phyloP scores from a whole-genome alignment of 2,113 vertebrate species.

The Dasyornis broadbenti region DNA sequence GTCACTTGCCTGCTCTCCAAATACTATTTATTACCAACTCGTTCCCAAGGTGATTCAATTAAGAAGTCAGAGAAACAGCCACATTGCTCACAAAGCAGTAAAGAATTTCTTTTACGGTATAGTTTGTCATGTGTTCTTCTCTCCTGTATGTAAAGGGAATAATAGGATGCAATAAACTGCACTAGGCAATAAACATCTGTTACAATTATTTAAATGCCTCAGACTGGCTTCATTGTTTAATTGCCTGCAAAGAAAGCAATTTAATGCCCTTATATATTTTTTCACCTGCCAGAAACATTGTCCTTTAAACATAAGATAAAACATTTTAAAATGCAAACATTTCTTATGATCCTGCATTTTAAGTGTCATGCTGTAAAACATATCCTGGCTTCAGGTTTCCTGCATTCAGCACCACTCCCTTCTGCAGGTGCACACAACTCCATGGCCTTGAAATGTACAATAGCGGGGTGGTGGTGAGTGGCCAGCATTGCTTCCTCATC shows the following conservation, averaged over 20 bases:
- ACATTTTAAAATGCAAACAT: slow-evolving; percentile 2
- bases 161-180: slow-evolving; percentile 34
- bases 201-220: slow-evolving; percentile 56
- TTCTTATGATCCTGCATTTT: neutral
- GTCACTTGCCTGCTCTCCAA: slow-evolving; percentile 12
- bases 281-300: slow-evolving; percentile 1
- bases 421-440: neutral
- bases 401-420: neutral
- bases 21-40: slow-evolving; percentile 9
- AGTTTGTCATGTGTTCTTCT: slow-evolving; percentile 14
- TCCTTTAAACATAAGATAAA: slow-evolving; percentile 35
- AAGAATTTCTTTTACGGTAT: slow-evolving; percentile 19
- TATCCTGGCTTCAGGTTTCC: neutral
- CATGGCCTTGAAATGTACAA: neutral
- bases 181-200: slow-evolving; percentile 55
- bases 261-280: slow-evolving; percentile 1
- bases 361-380: neutral
- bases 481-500: neutral
- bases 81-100: slow-evolving; percentile 21
- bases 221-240: slow-evolving; percentile 43
- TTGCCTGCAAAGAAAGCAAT: slow-evolving; percentile 45
- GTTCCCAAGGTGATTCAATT: slow-evolving; percentile 42
- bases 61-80: slow-evolving; percentile 35
- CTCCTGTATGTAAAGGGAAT: slow-evolving; percentile 26
- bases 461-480: too few relatives aligned